Percentiles rank a stretch among this genome's conserved stretches.
Conservation (phyloP, 2,797 vertebrate species). For the Salarias fasciatus region DNA sequence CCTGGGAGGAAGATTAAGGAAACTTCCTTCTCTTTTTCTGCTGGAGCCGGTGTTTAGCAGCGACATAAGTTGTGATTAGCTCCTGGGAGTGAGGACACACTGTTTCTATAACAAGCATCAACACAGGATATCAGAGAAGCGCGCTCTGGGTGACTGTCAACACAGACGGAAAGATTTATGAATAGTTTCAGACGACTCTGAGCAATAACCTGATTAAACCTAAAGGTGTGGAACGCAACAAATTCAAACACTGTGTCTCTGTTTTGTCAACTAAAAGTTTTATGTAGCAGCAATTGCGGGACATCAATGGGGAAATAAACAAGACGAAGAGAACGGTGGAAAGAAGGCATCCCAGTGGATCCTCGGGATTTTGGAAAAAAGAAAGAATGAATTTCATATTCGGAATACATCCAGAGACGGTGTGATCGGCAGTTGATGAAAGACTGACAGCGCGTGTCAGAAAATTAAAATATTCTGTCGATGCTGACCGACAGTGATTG, state of each 20-base stretch:
- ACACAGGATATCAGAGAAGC: constrained; percentile 22
- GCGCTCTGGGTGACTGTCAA: constrained; percentile 31
- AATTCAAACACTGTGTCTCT: constrained; percentile 30
- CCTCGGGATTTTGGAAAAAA: constrained; percentile 47
- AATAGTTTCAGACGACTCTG: constrained; percentile 21
- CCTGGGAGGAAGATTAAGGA: constrained; percentile 3
- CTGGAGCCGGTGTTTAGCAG: constrained; percentile 9
- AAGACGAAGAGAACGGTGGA: constrained; percentile 35
- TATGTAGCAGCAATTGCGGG: constrained; percentile 59
- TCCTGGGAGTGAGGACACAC: constrained; percentile 23
- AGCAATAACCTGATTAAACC: constrained; percentile 42
- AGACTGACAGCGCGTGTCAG: constrained; percentile 60
- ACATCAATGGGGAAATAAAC: constrained; percentile 8
- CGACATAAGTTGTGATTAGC: constrained; percentile 23
- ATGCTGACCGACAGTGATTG: constrained; percentile 61
- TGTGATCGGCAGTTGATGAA: constrained; percentile 63
- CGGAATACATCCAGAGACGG: constrained; percentile 51
- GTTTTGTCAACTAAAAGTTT: constrained; percentile 24
- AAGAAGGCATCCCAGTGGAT: constrained; percentile 22
- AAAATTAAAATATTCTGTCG: constrained; percentile 63
- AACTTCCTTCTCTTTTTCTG: background rate
- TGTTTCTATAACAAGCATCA: constrained; percentile 19
- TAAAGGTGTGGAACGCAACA: background rate
- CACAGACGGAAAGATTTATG: constrained; percentile 39
- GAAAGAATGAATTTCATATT: constrained; percentile 32